Evolutionary conservation across 2,888 invertebrate species (phyloP), one percentile per base, ranked within the genome.

Genomic region (Slavum lentiscoides): DNA sequence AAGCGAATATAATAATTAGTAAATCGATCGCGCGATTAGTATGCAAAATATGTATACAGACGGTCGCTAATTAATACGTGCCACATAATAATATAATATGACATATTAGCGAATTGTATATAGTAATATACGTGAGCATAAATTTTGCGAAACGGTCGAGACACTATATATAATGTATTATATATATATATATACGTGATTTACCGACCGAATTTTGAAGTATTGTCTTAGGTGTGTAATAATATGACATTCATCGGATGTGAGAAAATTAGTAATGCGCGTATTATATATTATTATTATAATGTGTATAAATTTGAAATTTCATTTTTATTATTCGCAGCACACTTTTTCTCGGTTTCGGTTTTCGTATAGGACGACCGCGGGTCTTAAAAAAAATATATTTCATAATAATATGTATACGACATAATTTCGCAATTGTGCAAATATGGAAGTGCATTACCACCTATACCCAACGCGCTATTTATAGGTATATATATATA

Each of bases 41-140:
- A 77, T 77, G 77, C 77, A 55, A 77, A 70, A 70, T 68, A 61
- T 68, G 76, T 76, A 55, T 49, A 49, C 49, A 68, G 75, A 69
- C 49, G 21, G 59, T 37, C 19, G 9, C 49, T 77, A 53, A 77
- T 77, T 77, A 69, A 77, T 77, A 77, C 43, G 61, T 53, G 55
- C 21, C n/a, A 66, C 55, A 21, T 43, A 30, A 30, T 30, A 30
- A 30, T 30, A 30, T 2, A 2, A 30, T 30, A 61, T 9, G 13
- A 21, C 21, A 39, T 23, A 77, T 55, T 62, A 13, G 77, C 37
- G n/a, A 70, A 77, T 70, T 69, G 39, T 77, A 13, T 13, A n/a
- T n/a, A n/a, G n/a, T n/a, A n/a, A n/a, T n/a, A 49, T 43, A 9
- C 9, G 9, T 9, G 43, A 37, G 53, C 55, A 70, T 77, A 55